These are phyloP conservation scores for Aramus guarauna DNA, from an alignment of 2,113 vertebrate genomes.

Conservation along the genomic window DNA sequence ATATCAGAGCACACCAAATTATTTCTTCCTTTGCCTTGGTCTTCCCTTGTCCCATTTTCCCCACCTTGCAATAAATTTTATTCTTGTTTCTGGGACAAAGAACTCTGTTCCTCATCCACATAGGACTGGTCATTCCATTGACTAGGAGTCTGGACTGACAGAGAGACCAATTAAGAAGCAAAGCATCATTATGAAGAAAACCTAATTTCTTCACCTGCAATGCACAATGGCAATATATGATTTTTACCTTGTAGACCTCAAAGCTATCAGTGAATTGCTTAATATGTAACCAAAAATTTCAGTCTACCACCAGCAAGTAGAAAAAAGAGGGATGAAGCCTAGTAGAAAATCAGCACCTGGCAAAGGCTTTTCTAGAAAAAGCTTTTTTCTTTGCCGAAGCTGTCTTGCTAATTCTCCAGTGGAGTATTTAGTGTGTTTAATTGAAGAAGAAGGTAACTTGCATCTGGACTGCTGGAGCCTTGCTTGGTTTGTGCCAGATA, in stretches of 20 bases:
- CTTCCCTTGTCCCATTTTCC: not conserved
- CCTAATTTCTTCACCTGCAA: not conserved
- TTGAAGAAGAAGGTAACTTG: not conserved
- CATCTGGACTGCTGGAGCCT: not conserved
- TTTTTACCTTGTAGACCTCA: not conserved
- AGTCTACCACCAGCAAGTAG: not conserved
- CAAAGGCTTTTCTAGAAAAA: not conserved
- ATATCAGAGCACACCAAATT: not conserved
- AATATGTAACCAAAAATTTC: not conserved
- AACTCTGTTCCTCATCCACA: not conserved
- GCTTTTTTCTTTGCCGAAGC: not conserved
- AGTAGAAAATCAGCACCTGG: not conserved
- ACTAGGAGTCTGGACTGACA: not conserved
- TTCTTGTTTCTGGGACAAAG: not conserved
- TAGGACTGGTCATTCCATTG: not conserved
- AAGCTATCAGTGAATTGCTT: not conserved
- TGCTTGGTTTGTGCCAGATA: not conserved
- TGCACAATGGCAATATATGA: not conserved
- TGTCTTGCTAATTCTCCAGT: not conserved
- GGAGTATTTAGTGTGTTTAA: not conserved
- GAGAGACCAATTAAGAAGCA: not conserved
- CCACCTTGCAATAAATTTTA: not conserved
- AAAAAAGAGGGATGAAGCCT: not conserved
- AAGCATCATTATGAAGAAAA: not conserved
- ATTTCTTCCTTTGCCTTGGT: not conserved